Evolutionary conservation across 2,888 invertebrate genomes (phyloP), one percentile per base, ranked within the genome.

Genomic region (Apocheima hispidaria): DNA sequence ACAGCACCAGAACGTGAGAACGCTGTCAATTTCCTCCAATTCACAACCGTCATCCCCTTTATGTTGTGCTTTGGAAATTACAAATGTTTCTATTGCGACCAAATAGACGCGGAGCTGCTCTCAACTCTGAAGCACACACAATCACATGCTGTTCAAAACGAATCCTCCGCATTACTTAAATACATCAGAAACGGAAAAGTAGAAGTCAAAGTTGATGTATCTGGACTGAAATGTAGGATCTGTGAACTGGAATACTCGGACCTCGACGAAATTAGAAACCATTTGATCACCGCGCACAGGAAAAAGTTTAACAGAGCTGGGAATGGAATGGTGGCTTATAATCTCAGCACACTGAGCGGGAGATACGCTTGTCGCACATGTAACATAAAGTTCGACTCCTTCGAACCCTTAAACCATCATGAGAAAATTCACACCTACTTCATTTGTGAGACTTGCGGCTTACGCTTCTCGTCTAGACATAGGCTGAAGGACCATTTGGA

Each of bases 341-440:
- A 91, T 72, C 76, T 92, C 10, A 84, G 79, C 35, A 66, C 73
- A 0, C 79, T 57, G 14, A 85, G 86, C 49, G 88, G 90, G 0
- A 74, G 86, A 2, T 59, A 90, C 0, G 77, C 87, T 0, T 92
- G 92, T 56, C 86, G 88, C 44, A 87, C 83, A 60, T 92, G 92
- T 52, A 72, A 72, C 1, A 90, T 91, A 64, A 79, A 82, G 0
- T 92, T 92, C 52, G 90, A 88, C 59, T 84, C 92, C 0, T 92
- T 92, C 67, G 90, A 90, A 52, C 73, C 90, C 12, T 67, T 92
- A 0, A 92, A 92, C 38, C 75, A 88, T 18, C 92, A 92, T 64
- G 92, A 92, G 92, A 92, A 92, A 43, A 91, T 75, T 0, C 92
- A 92, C 70, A 91, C 84, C 44, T 91, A 76, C 53, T 90, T 92